Percentiles rank a stretch among this genome's conserved stretches.
These are phyloP conservation scores for Cavia aperea DNA, from an alignment of 2,113 vertebrate species.

Conservation along the genomic window DNA sequence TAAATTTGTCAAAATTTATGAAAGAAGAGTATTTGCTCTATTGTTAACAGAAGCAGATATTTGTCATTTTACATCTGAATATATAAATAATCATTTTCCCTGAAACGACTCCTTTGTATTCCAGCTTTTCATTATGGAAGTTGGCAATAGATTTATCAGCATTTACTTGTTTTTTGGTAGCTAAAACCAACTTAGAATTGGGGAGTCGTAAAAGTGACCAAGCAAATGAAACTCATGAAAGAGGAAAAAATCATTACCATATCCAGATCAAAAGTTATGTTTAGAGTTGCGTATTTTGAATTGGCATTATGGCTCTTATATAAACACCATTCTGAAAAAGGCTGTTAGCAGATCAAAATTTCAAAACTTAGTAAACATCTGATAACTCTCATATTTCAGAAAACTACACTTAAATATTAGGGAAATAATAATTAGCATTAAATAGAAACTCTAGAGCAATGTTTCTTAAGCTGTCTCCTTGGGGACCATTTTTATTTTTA, in stretches of 20 bases:
- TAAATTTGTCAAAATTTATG: neutral
- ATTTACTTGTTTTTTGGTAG: neutral
- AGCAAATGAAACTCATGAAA: neutral
- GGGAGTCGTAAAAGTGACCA: neutral
- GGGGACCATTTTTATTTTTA: neutral
- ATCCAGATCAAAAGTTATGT: neutral
- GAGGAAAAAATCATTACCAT: neutral
- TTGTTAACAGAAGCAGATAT: neutral
- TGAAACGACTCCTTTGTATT: neutral
- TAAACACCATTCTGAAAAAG: neutral
- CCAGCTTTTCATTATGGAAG: neutral
- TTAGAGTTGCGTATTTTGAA: neutral
- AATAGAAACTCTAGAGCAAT: neutral
- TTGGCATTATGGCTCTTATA: neutral
- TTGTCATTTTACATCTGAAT: neutral
- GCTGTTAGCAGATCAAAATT: neutral
- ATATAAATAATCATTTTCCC: neutral
- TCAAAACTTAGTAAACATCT: neutral
- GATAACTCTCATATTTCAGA: neutral
- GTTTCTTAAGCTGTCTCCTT: neutral
- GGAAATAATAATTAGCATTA: neutral
- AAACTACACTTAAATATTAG: neutral
- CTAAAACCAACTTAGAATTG: neutral
- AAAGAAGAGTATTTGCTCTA: neutral
- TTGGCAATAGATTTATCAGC: neutral